phyloP scores from a whole-genome alignment of 1,140 invertebrate genomes.

The Telenomus remus region DNA sequence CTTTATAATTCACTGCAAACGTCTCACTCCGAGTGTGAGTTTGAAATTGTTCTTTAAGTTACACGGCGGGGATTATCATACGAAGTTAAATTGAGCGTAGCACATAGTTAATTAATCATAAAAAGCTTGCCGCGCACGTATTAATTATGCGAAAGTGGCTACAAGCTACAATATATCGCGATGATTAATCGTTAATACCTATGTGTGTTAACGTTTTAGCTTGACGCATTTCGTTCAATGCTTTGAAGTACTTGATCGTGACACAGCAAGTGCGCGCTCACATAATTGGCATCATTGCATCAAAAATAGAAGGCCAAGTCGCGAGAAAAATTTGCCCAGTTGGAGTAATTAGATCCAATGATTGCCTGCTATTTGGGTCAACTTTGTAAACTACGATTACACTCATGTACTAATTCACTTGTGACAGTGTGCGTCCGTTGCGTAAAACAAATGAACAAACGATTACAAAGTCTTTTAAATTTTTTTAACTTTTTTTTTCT shows the following conservation, averaged over 20 bases:
- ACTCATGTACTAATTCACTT: background rate
- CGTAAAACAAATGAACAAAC: too few species aligned
- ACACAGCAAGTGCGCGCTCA: conserved; percentile 42
- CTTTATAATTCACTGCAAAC: too few species aligned
- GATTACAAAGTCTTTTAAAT: too few species aligned
- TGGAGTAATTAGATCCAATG: conserved; percentile 56
- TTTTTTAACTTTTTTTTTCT: too few species aligned
- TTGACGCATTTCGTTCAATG: conserved; percentile 37
- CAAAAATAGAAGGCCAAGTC: conserved; percentile 50
- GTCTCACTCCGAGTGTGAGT: too few species aligned
- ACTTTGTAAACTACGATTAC: background rate
- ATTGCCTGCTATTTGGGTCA: conserved; percentile 47
- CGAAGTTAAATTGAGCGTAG: conserved; percentile 33
- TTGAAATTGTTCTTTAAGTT: conserved; percentile 18
- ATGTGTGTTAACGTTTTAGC: conserved; percentile 48
- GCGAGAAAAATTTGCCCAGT: conserved; percentile 44
- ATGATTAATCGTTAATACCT: conserved; percentile 56
- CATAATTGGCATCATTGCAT: conserved; percentile 47
- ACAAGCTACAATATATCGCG: conserved; percentile 11
- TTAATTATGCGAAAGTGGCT: conserved; percentile 39
- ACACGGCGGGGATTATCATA: conserved; percentile 21
- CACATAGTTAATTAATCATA: conserved; percentile 52
- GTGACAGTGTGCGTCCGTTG: background rate
- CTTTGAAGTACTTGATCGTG: conserved; percentile 52
- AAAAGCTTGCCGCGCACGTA: conserved; percentile 39